Percentiles rank a stretch among this genome's conserved stretches.
These are phyloP conservation scores for Eremophila alpestris DNA, from an alignment of 2,797 vertebrate genomes.

Conservation along the genomic window DNA sequence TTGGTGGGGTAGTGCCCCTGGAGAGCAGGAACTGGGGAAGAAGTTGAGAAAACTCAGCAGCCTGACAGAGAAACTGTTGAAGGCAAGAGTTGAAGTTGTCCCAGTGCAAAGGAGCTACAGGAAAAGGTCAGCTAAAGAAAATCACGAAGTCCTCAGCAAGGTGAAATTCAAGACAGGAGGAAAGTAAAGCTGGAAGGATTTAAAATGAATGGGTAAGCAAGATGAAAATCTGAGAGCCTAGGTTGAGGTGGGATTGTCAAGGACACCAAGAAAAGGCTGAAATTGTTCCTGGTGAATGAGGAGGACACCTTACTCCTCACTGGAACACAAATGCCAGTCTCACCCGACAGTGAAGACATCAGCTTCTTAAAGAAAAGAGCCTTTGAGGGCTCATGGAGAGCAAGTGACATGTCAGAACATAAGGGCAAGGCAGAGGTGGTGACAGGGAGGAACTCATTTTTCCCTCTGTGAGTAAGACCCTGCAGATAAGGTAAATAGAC, in stretches of 20 bases:
- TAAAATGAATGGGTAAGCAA: neutral
- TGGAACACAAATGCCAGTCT: neutral
- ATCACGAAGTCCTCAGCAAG: neutral
- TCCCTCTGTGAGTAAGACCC: neutral
- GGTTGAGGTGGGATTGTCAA: neutral
- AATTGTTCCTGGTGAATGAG: neutral
- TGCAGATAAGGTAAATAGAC: neutral
- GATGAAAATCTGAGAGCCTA: neutral
- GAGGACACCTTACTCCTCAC: neutral
- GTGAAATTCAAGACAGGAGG: neutral
- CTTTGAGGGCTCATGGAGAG: neutral
- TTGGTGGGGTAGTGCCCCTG: neutral
- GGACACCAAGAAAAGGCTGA: neutral
- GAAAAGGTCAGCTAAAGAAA: neutral
- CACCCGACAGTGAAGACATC: rapidly evolving
- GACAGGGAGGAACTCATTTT: neutral
- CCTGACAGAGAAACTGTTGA: neutral
- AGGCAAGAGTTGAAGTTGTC: neutral
- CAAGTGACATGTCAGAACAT: neutral
- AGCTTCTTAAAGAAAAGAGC: neutral
- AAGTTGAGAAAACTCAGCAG: neutral
- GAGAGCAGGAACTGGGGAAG: neutral
- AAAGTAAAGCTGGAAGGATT: neutral
- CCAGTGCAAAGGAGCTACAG: neutral
- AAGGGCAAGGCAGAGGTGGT: neutral